A percentile compares a stretch with the other conserved stretches of the same genome.
These are phyloP conservation scores for Drosophila infuscata DNA, from an alignment of 2,888 invertebrate species.

Conservation along the genomic window DNA sequence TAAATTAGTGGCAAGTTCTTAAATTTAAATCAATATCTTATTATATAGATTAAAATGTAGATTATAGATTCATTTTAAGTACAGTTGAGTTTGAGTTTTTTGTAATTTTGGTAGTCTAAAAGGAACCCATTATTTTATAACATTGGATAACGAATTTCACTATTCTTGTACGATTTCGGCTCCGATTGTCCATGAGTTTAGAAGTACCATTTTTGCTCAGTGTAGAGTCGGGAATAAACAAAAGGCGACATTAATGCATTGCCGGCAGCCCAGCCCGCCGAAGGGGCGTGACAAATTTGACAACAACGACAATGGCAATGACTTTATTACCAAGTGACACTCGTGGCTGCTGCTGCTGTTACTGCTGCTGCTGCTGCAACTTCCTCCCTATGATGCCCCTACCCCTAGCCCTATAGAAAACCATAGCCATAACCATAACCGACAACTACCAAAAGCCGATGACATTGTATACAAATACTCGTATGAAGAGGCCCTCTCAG, in stretches of 20 bases:
- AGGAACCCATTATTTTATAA: neutral
- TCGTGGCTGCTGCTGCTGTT: slow-evolving; percentile 40
- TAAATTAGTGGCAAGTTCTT: no score
- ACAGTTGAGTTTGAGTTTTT: no score
- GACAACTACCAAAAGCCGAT: slow-evolving; percentile 32
- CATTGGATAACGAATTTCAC: neutral
- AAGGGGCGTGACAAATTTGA: slow-evolving; percentile 83
- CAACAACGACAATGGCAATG: slow-evolving; percentile 71
- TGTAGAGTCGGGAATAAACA: slow-evolving; percentile 49
- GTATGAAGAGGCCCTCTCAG: slow-evolving; percentile 47
- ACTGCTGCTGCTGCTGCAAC: slow-evolving; percentile 29
- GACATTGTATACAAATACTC: slow-evolving; percentile 60
- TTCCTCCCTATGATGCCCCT: slow-evolving; percentile 24
- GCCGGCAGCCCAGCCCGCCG: slow-evolving; percentile 65
- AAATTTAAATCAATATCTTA: neutral
- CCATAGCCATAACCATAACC: slow-evolving; percentile 30
- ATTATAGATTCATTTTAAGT: neutral
- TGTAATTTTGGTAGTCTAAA: neutral
- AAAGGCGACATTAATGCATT: slow-evolving; percentile 77
- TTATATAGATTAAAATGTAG: neutral
- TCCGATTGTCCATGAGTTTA: neutral
- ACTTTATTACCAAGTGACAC: slow-evolving; percentile 78
- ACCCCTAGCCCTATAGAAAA: slow-evolving; percentile 21
- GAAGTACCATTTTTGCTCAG: neutral
- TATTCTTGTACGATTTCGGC: neutral